phyloP scores from a whole-genome alignment of 2,113 vertebrate genomes.

The Oenanthe oenanthe region DNA sequence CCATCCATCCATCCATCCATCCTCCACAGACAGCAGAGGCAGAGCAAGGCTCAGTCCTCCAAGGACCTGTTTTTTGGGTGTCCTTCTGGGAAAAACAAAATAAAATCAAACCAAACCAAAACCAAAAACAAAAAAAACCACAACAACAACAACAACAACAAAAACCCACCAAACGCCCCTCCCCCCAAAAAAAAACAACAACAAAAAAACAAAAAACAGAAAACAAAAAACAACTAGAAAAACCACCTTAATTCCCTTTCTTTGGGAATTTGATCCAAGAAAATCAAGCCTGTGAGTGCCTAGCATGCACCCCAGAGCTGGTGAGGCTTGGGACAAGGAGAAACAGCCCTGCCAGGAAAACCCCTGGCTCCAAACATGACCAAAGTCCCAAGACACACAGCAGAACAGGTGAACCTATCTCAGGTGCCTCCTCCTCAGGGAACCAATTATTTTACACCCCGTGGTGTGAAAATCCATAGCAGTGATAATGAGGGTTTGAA shows the following conservation, averaged over 20 bases:
- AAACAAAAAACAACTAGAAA: too few relatives aligned
- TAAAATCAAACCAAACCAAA: too few relatives aligned
- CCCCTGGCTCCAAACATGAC: not conserved
- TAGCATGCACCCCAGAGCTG: fast-evolving
- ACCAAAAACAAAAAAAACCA: too few relatives aligned
- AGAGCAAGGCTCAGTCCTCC: not conserved
- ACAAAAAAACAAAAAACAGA: too few relatives aligned
- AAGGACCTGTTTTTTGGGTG: not conserved
- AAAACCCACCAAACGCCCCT: too few relatives aligned
- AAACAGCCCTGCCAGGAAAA: not conserved
- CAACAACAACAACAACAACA: too few relatives aligned
- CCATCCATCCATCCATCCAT: not conserved
- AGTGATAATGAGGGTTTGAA: not conserved
- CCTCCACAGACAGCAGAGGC: not conserved
- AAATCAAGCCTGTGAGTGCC: not conserved
- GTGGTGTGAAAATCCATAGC: not conserved
- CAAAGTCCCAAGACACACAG: not conserved
- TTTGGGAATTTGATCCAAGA: not conserved
- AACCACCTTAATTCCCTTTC: not conserved
- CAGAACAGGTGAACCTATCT: not conserved
- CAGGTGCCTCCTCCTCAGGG: not conserved
- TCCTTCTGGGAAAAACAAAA: not conserved
- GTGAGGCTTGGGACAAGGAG: not conserved
- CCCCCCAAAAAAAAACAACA: too few relatives aligned
- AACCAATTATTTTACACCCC: conserved; percentile 38